phyloP scores from a whole-genome alignment of 2,888 invertebrate species.

The Microplitis manilae region DNA sequence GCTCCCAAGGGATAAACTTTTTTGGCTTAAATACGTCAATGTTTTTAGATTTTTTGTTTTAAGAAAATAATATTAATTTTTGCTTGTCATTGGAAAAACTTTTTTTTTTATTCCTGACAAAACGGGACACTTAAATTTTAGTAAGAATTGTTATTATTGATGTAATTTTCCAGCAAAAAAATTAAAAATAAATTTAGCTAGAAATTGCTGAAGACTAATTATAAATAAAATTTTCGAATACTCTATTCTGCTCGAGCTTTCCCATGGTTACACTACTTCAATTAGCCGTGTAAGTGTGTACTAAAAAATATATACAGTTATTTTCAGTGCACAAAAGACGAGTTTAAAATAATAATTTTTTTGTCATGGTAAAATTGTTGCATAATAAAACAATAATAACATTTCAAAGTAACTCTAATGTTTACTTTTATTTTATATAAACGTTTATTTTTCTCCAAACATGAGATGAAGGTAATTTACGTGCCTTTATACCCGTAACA shows the following conservation, averaged over 20 bases:
- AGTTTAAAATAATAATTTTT: background rate
- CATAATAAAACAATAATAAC: conserved; percentile 9
- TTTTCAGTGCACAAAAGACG: background rate
- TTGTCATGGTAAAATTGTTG: background rate
- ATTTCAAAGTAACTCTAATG: background rate
- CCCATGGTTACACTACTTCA: background rate
- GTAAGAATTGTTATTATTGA: no score
- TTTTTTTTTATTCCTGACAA: no score
- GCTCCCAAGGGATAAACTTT: no score
- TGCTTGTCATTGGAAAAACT: no score
- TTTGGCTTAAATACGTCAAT: no score
- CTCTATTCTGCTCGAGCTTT: background rate
- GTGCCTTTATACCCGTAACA: conserved; percentile 26
- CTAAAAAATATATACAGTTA: background rate
- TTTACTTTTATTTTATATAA: background rate
- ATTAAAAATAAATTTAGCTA: no score
- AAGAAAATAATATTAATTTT: no score
- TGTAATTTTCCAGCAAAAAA: no score
- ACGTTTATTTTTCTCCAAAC: conserved; percentile 11
- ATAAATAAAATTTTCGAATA: no score
- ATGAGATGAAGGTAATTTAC: conserved; percentile 24
- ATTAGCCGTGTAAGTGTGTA: background rate
- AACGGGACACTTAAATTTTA: no score
- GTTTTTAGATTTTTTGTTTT: no score
- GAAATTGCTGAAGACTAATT: no score